phyloP scores from a whole-genome alignment of 2,797 vertebrate genomes.

The Lutra lutra region DNA sequence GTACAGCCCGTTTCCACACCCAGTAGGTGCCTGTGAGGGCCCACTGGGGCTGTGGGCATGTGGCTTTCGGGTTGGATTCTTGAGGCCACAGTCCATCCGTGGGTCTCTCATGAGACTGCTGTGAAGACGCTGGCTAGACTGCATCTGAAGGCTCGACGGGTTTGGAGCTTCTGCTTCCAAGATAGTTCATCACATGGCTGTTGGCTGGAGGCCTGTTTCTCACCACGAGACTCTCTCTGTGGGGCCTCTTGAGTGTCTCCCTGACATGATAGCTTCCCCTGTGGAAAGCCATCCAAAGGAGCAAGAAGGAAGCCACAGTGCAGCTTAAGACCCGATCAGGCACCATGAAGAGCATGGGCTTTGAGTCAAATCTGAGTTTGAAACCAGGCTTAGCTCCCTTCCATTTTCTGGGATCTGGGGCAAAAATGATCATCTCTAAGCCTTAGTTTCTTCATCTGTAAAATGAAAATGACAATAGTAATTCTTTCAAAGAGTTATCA shows the following conservation, averaged over 20 bases:
- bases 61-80: neutral
- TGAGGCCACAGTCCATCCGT: neutral
- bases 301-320: neutral
- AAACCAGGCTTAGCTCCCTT: neutral
- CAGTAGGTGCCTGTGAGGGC: neutral
- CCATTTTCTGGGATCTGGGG: neutral
- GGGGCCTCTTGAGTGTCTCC: neutral
- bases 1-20: neutral
- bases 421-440: neutral
- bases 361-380: neutral
- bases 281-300: neutral
- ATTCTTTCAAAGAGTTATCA: neutral
- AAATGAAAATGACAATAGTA: neutral
- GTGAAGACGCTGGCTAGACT: neutral
- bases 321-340: neutral
- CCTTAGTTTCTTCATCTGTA: neutral
- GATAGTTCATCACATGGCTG: accelerated
- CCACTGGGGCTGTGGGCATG: neutral
- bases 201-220: neutral
- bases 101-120: neutral
- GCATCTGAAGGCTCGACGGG: neutral
- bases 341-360: neutral
- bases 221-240: neutral
- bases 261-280: neutral
- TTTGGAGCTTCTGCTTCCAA: neutral